Conservation (phyloP, 2,888 invertebrate species). For the Pristionchus mayeri region DNA sequence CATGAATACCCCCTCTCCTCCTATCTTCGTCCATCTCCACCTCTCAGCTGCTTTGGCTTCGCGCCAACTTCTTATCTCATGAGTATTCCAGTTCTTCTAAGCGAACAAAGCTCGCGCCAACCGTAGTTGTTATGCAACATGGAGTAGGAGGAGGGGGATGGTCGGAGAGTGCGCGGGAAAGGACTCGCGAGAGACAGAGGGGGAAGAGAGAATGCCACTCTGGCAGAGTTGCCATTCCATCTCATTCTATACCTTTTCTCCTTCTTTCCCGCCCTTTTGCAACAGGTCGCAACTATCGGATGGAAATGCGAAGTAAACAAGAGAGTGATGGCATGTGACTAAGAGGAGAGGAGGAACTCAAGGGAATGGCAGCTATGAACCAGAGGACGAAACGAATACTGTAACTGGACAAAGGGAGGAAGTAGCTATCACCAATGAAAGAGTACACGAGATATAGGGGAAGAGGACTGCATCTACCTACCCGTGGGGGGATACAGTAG, state of each 20-base stretch:
- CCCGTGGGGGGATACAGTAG: neutral
- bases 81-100: conserved; percentile 40
- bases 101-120: conserved; percentile 11
- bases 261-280: conserved; percentile 22
- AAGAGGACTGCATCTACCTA: neutral
- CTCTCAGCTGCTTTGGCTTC: conserved; percentile 10
- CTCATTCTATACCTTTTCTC: no score
- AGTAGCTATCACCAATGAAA: no score
- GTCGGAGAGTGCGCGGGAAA: neutral
- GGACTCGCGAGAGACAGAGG: neutral
- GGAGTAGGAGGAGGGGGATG: neutral
- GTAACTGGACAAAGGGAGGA: neutral
- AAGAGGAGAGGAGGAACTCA: no score
- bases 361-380: neutral
- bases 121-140: conserved; percentile 23
- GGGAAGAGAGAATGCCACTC: neutral
- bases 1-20: neutral
- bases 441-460: neutral
- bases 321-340: neutral
- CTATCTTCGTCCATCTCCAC: neutral
- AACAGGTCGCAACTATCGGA: conserved; percentile 14
- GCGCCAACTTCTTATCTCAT: conserved; percentile 32
- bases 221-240: conserved; percentile 10
- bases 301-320: neutral
- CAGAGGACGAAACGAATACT: neutral